Evolutionary conservation across 2,888 invertebrate genomes (phyloP), one percentile per base, ranked within the genome.

Genomic region (Drosophila planitibia): DNA sequence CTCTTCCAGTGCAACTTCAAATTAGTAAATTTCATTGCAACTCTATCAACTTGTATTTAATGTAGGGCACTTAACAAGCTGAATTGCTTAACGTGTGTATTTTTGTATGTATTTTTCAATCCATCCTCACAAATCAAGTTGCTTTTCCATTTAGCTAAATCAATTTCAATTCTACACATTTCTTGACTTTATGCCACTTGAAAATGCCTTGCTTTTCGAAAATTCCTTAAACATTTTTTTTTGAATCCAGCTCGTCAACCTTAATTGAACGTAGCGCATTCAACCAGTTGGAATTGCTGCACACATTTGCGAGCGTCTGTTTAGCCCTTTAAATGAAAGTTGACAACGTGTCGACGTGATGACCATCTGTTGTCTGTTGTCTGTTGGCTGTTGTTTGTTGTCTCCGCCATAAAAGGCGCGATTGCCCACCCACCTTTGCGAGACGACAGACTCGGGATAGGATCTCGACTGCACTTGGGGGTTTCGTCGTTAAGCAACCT

Each of bases 261-360:
- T 25, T 33, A 51, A 52, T 44, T 57, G 39, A 44, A 66, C 44
- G 61, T 47, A 65, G 65, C 39, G 69, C 64, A 58, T 51, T 61
- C 55, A 66, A 63, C 30, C 49, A 47, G 59, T 53, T 22, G 59
- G 57, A 59, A 54, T n/a, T 41, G 64, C 64, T 49, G 49, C 28
- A 35, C 25, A n/a, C 1, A 37, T 39, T 19, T 51, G 39, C 30
- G 25, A 28, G n/a, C n/a, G 39, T 16, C 28, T n/a, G 14, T 39
- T 33, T n/a, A 25, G 81, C 69, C 77, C 77, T 70, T 72, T 58
- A 76, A 81, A 85, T 71, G 85, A 89, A 89, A 87, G 85, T 87
- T 82, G 83, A 87, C 90, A 85, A 74, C 78, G 76, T 73, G 81
- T 65, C 70, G 75, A 76, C 79, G 67, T 75, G 74, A 63, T 77